Base-by-base conservation (phyloP, 1,140 invertebrate genomes). In the Archivesica marissinica region DNA sequence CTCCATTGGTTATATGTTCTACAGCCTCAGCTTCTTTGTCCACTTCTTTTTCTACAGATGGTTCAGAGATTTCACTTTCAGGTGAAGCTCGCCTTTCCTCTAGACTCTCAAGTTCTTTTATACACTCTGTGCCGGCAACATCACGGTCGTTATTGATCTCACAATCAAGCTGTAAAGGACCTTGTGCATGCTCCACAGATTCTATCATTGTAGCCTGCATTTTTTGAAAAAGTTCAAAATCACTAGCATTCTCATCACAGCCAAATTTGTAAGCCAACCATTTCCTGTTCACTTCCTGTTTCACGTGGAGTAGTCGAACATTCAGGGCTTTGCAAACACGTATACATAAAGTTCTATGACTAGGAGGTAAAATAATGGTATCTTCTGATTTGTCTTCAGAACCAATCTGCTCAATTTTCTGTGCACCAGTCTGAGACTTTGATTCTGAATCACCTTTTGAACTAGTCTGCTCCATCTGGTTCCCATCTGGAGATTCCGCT, bases 291-390 rank as follows among this genome's bases (percentile, higher is more conserved):
- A 81, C 61, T 59, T 81, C 79, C 44, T 81, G 79, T 72, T 81
- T 70, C 11, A 81, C 68, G 38, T 70, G 79, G 38, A 81, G 33
- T 20, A 81, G 61, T 20, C 79, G 23, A 35, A 47, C 47, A 56
- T 81, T 81, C 13, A 81, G 50, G 7, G 66, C 64, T 28, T 81
- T 81, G 54, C 79, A 81, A 4, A 72, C 79, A 3, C 35, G 44
- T 70, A 81, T 81, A 72, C 79, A 81, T 25, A 81, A 54, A 35
- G 41, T 56, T 70, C 66, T 70, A 59, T 81, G 79, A 56, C 39
- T 81, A 23, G 79, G 50, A 11, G 23, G 76, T 41, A 79, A 38
- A n/a, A n/a, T n/a, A 0, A 79, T 9, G 20, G 20, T 23, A 4
- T 79, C 76, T 15, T 76, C 74, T 20, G 20, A 39, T 23, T 75